A percentile compares a stretch with the other conserved stretches of the same genome.
Conservation (phyloP, 1,140 invertebrate genomes). For the Penaeus indicus region DNA sequence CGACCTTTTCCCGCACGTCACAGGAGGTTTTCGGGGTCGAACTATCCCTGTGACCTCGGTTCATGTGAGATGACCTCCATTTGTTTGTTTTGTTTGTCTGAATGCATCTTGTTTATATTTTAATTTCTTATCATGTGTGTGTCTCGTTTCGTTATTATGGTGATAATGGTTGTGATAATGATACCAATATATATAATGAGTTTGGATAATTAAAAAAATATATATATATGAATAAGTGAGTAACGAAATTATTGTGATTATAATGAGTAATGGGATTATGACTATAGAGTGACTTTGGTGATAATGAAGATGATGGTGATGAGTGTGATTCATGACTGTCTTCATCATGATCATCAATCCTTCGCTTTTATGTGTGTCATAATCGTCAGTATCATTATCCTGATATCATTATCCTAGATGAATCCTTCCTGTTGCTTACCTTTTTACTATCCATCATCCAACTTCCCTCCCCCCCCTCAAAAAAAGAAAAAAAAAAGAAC, state of each 20-base stretch:
- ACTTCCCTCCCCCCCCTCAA: background rate
- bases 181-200: background rate
- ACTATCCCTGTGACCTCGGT: constrained; percentile 70
- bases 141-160: background rate
- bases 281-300: too few relatives aligned
- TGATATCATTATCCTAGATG: too few relatives aligned
- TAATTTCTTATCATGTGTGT: background rate
- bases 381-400: too few relatives aligned
- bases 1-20: constrained; percentile 83
- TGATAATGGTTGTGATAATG: too few relatives aligned
- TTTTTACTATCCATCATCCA: background rate
- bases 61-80: constrained; percentile 65
- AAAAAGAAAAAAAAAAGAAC: too few relatives aligned
- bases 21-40: constrained; percentile 83
- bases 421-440: too few relatives aligned
- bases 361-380: too few relatives aligned
- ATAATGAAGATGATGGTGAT: too few relatives aligned
- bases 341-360: too few relatives aligned
- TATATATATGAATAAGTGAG: background rate
- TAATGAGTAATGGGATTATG: too few relatives aligned
- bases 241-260: too few relatives aligned
- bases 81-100: constrained; percentile 5
- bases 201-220: background rate
- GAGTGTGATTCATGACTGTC: too few relatives aligned
- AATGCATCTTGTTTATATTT: constrained; percentile 3